Percentiles rank a stretch among this genome's conserved stretches.
phyloP scores from a whole-genome alignment of 2,113 vertebrate species.

The Pelecanus crispus region DNA sequence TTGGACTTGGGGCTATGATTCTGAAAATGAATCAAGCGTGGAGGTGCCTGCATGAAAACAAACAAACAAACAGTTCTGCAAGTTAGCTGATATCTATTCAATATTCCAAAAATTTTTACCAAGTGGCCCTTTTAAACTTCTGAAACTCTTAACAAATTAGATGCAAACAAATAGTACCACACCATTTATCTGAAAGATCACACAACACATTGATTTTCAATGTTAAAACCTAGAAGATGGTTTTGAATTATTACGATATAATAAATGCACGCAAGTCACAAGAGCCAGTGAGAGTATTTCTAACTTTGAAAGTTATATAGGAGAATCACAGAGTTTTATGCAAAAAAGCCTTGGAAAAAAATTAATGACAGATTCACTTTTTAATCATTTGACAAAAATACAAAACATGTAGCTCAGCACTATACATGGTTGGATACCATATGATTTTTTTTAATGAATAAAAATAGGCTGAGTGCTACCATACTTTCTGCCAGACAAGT shows the following conservation, averaged over 20 bases:
- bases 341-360: background rate
- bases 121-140: background rate
- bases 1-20: conserved; percentile 74
- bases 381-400: background rate
- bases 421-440: background rate
- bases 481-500: background rate
- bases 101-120: background rate
- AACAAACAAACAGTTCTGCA: background rate
- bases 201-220: background rate
- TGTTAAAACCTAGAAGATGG: background rate
- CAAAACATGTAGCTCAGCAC: background rate
- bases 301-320: background rate
- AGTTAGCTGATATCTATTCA: background rate
- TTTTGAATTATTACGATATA: background rate
- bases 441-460: background rate
- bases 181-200: background rate
- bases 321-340: background rate
- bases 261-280: background rate
- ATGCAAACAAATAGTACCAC: background rate
- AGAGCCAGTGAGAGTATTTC: background rate
- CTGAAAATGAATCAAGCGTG: conserved; percentile 78
- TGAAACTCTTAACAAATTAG: background rate
- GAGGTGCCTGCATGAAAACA: conserved; percentile 68
- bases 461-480: background rate
- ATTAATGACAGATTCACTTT: background rate